A percentile compares a stretch with the other conserved stretches of the same genome.
Conservation (phyloP, 1,140 invertebrate species). For the Ceratoteleas bidentatus region DNA sequence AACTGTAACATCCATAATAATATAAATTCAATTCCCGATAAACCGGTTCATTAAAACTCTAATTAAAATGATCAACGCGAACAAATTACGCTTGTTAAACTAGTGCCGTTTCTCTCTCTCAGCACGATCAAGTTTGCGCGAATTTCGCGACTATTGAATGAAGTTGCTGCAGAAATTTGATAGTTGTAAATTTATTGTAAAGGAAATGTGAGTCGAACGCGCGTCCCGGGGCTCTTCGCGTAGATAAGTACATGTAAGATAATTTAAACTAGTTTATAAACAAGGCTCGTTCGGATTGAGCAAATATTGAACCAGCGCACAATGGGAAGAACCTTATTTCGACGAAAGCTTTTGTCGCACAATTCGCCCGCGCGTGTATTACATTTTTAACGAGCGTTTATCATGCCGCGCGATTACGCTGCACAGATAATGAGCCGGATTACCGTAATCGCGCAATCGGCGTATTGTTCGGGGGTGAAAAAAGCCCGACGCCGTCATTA, state of each 20-base stretch:
- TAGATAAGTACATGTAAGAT: constrained; percentile 1
- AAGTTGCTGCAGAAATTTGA: neutral
- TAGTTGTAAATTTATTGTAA: constrained; percentile 3
- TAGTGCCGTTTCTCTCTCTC: too few species aligned
- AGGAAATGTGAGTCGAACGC: neutral
- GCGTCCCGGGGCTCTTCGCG: neutral
- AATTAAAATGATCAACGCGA: too few species aligned
- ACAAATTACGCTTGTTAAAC: too few species aligned
- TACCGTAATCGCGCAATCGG: constrained; percentile 24
- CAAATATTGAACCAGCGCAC: neutral
- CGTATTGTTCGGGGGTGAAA: constrained; percentile 15
- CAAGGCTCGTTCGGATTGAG: neutral
- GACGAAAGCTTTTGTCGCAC: neutral
- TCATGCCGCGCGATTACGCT: constrained; percentile 13
- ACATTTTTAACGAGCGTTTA: constrained; percentile 2
- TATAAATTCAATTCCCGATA: too few species aligned
- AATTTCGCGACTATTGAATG: neutral
- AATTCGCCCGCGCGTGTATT: constrained; percentile 1
- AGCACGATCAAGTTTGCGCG: too few species aligned
- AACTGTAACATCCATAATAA: too few species aligned
- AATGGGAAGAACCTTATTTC: constrained; percentile 2
- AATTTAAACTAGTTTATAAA: constrained; percentile 3
- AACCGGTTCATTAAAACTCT: too few species aligned
- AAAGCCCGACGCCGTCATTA: constrained; percentile 9
- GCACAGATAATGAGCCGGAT: constrained; percentile 22